Evolutionary conservation across 2,113 vertebrate species (phyloP).

Genomic region (Eulemur macaco): DNA sequence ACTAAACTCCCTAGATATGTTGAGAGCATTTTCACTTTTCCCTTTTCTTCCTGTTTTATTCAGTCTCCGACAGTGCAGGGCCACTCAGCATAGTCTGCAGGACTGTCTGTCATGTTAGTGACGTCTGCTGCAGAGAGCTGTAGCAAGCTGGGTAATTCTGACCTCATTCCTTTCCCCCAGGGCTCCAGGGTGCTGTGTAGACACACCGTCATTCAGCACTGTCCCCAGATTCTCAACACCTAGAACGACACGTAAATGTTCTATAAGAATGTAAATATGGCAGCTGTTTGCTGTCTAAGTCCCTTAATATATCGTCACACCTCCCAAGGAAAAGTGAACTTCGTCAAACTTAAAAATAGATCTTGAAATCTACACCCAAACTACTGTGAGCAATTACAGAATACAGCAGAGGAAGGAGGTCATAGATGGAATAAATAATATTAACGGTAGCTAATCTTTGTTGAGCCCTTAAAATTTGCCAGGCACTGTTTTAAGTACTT

Average conservation of each 20-base stretch:
- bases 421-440: neutral
- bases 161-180: neutral
- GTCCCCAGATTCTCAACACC: neutral
- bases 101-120: neutral
- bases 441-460: neutral
- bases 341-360: neutral
- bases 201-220: neutral
- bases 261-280: neutral
- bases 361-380: neutral
- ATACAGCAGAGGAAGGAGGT: no score
- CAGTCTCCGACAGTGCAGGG: neutral
- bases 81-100: neutral
- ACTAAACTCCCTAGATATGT: neutral
- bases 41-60: neutral
- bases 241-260: neutral
- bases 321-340: neutral
- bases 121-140: neutral
- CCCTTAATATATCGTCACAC: neutral
- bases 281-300: neutral
- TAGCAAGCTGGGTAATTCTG: neutral
- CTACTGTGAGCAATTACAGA: neutral
- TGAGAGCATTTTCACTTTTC: neutral
- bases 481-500: neutral
- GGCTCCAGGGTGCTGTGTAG: neutral
- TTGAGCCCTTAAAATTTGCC: neutral